Base-by-base conservation (phyloP, 2,113 vertebrate genomes). In the Otolemur garnettii region DNA sequence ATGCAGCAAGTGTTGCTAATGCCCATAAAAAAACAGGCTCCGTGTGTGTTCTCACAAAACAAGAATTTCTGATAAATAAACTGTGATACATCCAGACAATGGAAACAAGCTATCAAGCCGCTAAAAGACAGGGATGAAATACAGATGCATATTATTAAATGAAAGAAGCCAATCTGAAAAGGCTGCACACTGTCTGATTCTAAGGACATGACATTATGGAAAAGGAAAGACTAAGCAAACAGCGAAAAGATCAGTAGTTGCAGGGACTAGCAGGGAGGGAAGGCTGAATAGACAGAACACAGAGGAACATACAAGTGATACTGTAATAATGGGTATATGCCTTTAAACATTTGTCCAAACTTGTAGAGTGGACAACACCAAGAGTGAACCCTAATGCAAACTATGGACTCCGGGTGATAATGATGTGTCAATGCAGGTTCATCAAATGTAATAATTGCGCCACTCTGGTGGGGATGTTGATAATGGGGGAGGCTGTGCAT, bases 41-140 rank as follows among this genome's bases (percentile, higher is more conserved):
- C 53, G 12, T 87, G 72, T 90, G 91, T 96, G 57, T 33, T 71
- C 78, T 45, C 96, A 81, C n/a, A 68, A 96, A 84, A 81, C 85
- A 85, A 80, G 69, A n/a, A 28, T 26, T 84, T 82, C 78, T 66
- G 42, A 66, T 57, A 83, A 80, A 60, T 71, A 81, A 90, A 69
- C 26, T 0, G 6, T 1, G 38, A 35, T 13, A 22, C 50, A 59
- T 30, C 21, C 35, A 30, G 7, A n/a, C 53, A 38, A 59, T 15
- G 17, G 50, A 45, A 83, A 78, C 35, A 35, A 77, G 28, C 35
- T 60, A 19, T 12, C 4, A 14, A 75, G 42, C 45, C 33, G 42
- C 35, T 38, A n/a, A 68, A 74, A 94, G 59, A 59, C 30, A 28
- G 0, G 3, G 35, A 64, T 15, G 35, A 60, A 38, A 57, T 26